Evolutionary conservation across 2,888 invertebrate species (phyloP), one percentile per base, ranked within the genome.

Genomic region (Agapetus fuscipes): DNA sequence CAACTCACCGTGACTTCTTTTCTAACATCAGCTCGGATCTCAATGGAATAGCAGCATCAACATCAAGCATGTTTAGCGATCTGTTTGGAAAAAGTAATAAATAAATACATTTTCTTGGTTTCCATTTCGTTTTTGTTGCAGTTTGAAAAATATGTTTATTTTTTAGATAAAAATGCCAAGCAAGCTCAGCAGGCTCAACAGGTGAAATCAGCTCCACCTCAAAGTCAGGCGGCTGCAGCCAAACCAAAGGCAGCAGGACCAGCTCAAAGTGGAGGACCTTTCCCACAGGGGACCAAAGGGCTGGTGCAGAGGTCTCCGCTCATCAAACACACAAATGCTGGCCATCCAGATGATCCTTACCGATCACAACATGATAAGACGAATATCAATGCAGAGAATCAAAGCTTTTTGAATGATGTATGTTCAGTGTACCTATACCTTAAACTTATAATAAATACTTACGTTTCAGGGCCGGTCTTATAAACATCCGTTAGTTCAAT

Each of bases 11-110:
- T 36, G 83, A 87, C 64, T 86, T 94, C 69, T 83, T 95, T 64
- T 82, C 90, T 44, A 83, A 89, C 54, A 85, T 96, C 56, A 89
- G 90, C 55, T 89, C 82, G 17, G 95, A 96, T 59, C 72, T 96
- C 37, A 93, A 91, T 58, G 91, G 91, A 5, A 76, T 93, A 33
- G 93, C 95, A 13, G 85, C 90, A 1, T 90, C 94, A 48, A 94
- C 93, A 1, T 81, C 88, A 11, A 91, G 82, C 59, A 93, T 95
- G 79, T 88, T 96, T 57, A 90, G 90, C 38, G 95, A 91, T 59
- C 76, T 96, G 52, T 94, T 96, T 60, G 90, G 94, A n/a, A n/a
- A n/a, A n/a, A n/a, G n/a, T n/a, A n/a, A n/a, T n/a, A n/a, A n/a
- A n/a, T n/a, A n/a, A n/a, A n/a, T n/a, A n/a, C n/a, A n/a, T n/a